Conservation (phyloP, 2,113 vertebrate genomes). For the Chionis minor region DNA sequence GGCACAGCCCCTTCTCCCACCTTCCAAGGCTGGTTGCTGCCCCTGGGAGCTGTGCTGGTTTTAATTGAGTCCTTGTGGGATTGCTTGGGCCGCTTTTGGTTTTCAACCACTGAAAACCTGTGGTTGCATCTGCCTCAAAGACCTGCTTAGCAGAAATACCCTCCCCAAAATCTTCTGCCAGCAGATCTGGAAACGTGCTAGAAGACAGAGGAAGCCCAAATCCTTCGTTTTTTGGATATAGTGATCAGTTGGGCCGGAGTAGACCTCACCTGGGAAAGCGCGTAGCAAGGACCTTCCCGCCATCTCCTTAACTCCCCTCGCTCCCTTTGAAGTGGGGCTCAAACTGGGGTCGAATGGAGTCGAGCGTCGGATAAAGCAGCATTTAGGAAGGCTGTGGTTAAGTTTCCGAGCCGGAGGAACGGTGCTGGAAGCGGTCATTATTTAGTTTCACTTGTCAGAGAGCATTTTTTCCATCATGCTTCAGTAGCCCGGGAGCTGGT, state of each 20-base stretch:
- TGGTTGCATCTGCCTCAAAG: neutral
- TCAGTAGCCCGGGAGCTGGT: neutral
- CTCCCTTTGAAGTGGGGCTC: neutral
- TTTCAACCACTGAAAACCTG: neutral
- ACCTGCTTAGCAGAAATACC: neutral
- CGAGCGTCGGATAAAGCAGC: neutral
- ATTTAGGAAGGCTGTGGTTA: neutral
- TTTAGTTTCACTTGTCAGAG: constrained; percentile 1
- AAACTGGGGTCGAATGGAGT: neutral
- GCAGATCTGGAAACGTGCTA: neutral
- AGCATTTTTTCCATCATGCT: constrained; percentile 1
- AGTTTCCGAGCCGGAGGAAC: neutral
- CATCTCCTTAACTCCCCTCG: neutral
- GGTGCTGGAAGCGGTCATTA: neutral
- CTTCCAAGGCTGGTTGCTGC: neutral
- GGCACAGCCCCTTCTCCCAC: neutral
- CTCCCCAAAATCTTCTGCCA: neutral
- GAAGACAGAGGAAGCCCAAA: neutral
- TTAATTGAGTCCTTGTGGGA: neutral
- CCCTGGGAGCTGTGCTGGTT: neutral
- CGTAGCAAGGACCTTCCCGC: neutral
- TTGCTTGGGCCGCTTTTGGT: neutral
- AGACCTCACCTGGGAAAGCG: neutral
- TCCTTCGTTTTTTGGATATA: neutral
- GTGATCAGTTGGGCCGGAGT: neutral